These are phyloP conservation scores for Allacma fusca DNA, from an alignment of 2,888 invertebrate species.

Conservation along the genomic window DNA sequence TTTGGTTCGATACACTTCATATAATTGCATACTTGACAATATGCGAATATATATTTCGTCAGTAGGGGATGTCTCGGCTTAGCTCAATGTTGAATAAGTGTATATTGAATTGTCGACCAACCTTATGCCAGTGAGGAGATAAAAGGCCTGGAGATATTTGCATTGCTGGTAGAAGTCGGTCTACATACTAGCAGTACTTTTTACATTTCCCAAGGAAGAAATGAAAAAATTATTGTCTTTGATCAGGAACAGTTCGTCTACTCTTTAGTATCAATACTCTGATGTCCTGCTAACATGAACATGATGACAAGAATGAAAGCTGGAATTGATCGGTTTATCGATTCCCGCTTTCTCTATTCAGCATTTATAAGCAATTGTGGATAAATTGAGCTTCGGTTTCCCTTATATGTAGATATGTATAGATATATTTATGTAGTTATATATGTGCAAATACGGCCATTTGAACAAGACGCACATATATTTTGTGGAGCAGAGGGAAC, in stretches of 20 bases:
- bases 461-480: too few relatives aligned
- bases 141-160: background rate
- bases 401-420: background rate
- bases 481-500: background rate
- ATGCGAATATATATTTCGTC: too few relatives aligned
- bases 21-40: too few relatives aligned
- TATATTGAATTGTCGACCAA: too few relatives aligned
- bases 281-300: background rate
- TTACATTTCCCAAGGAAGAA: too few relatives aligned
- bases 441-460: too few relatives aligned
- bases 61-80: too few relatives aligned
- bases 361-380: conserved; percentile 3
- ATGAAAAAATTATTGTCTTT: conserved; percentile 12
- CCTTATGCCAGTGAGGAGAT: background rate
- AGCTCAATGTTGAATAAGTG: too few relatives aligned
- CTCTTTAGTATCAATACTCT: background rate
- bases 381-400: background rate
- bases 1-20: too few relatives aligned
- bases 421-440: too few relatives aligned
- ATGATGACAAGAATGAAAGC: conserved; percentile 30
- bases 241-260: background rate
- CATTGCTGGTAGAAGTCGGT: background rate
- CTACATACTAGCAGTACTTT: too few relatives aligned
- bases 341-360: conserved; percentile 25
- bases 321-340: conserved; percentile 41